Evolutionary conservation across 2,113 vertebrate species (phyloP).

Genomic region (Suricata suricatta): DNA sequence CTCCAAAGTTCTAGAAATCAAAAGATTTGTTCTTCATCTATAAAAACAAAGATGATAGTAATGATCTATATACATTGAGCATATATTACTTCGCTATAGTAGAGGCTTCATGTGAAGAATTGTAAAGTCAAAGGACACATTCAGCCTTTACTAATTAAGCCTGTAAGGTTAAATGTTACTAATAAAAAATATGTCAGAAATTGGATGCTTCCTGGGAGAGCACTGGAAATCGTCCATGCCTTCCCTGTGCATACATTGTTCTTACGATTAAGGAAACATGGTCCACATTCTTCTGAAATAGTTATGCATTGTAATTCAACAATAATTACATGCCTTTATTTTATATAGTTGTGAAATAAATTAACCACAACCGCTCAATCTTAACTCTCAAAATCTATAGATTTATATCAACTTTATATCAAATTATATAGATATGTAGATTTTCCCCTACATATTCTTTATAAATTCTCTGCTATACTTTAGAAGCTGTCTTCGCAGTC

Average conservation of each 20-base stretch:
- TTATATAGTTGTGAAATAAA: background rate
- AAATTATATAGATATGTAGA: background rate
- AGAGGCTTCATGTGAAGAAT: background rate
- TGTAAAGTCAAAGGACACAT: background rate
- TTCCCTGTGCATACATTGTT: background rate
- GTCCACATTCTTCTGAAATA: background rate
- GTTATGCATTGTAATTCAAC: background rate
- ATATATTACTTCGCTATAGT: background rate
- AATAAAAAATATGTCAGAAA: background rate
- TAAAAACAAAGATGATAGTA: background rate
- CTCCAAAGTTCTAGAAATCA: background rate
- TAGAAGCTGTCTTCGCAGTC: background rate
- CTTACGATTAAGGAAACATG: background rate
- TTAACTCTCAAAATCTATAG: background rate
- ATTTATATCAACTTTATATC: too few relatives aligned
- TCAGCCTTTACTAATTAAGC: background rate
- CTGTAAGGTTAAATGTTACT: background rate
- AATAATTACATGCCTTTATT: background rate
- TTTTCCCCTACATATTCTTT: background rate
- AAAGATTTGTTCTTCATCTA: background rate
- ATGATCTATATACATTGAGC: accelerated
- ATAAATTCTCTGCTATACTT: background rate
- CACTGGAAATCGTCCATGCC: background rate
- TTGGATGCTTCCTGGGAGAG: background rate
- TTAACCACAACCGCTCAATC: background rate